Percentiles rank a stretch among this genome's conserved stretches.
These are phyloP conservation scores for Fulica atra DNA, from an alignment of 2,113 vertebrate species.

Conservation along the genomic window DNA sequence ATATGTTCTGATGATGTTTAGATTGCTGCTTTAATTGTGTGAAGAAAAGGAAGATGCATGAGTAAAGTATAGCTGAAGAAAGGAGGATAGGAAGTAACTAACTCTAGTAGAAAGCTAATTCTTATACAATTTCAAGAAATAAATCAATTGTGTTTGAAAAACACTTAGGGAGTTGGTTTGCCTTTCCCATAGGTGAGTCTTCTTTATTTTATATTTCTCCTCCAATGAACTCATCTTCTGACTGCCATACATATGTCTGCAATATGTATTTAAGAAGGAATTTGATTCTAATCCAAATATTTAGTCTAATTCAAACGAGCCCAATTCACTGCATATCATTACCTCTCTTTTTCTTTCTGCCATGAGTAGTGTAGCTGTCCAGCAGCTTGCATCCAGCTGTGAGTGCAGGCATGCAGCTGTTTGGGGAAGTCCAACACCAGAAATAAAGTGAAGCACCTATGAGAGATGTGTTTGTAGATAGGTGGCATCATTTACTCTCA, in stretches of 20 bases:
- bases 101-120: background rate
- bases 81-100: background rate
- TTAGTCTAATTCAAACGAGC: conserved; percentile 59
- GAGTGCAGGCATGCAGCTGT: background rate
- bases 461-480: background rate
- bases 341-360: conserved; percentile 20
- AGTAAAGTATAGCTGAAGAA: background rate
- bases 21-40: background rate
- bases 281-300: conserved; percentile 59
- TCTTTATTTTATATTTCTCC: background rate
- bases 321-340: conserved; percentile 13
- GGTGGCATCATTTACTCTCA: background rate
- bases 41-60: background rate
- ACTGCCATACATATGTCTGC: background rate
- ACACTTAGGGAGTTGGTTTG: background rate
- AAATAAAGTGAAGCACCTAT: background rate
- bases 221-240: background rate
- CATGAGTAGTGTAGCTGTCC: background rate
- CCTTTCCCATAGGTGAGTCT: background rate
- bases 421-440: background rate
- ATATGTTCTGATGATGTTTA: background rate
- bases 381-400: conserved; percentile 41
- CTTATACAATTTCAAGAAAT: background rate
- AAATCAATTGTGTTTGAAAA: background rate
- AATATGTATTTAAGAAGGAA: conserved; percentile 23